Percentiles rank a stretch among this genome's conserved stretches.
Conservation (phyloP, 2,888 invertebrate genomes). For the Drosophila anceps region DNA sequence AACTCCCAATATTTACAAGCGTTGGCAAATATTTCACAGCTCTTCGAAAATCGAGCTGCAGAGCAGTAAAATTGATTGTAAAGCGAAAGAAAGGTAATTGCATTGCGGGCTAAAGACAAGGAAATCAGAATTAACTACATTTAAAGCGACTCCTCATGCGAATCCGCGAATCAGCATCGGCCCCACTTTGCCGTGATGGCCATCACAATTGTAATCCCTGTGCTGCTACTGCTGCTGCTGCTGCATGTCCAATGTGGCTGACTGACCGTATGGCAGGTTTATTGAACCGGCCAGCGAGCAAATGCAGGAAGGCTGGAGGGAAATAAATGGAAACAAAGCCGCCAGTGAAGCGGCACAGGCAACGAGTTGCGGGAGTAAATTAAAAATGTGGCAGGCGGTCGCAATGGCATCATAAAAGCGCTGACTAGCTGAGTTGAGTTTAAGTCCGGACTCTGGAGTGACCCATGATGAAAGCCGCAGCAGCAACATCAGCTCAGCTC, state of each 20-base stretch:
- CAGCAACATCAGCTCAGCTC: conserved; percentile 7
- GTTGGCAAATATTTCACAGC: conserved; percentile 1
- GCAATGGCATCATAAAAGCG: conserved; percentile 68
- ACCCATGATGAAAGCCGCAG: conserved; percentile 12
- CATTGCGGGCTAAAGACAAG: conserved; percentile 30
- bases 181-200: conserved; percentile 2
- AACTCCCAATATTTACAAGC: conserved; percentile 19
- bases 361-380: conserved; percentile 61
- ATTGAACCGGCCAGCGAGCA: conserved; percentile 59
- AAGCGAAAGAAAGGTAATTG: conserved; percentile 19
- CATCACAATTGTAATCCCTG: conserved; percentile 30
- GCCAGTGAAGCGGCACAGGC: conserved; percentile 42
- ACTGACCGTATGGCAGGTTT: conserved; percentile 60
- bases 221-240: conserved; percentile 5
- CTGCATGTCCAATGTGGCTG: conserved; percentile 28
- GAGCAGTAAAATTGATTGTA: conserved; percentile 7
- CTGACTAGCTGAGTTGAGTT: conserved; percentile 46
- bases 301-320: conserved; percentile 1
- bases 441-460: conserved; percentile 20
- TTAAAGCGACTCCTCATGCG: conserved; percentile 46
- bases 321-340: conserved; percentile 36
- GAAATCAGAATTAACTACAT: conserved; percentile 68
- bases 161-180: conserved; percentile 3
- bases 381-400: conserved; percentile 69
- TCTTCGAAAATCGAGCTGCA: conserved; percentile 6